Evolutionary conservation across 2,888 invertebrate genomes (phyloP).

Genomic region (Platerodrilus igneus): DNA sequence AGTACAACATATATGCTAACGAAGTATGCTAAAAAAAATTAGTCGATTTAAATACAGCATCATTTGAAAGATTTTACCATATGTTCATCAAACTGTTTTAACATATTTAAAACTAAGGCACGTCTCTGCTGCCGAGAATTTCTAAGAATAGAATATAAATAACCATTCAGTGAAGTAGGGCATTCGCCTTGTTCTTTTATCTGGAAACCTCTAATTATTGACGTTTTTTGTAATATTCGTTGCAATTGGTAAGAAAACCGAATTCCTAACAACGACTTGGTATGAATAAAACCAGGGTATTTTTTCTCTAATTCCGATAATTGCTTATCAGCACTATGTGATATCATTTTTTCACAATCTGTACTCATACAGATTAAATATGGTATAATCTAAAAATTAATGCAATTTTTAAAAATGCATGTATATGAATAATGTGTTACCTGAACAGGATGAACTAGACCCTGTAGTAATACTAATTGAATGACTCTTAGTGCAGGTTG

Average conservation of each 20-base stretch:
- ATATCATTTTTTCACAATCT: slow-evolving; percentile 75
- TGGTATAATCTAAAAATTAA: slow-evolving; percentile 79
- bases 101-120: slow-evolving; percentile 77
- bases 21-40: slow-evolving; percentile 63
- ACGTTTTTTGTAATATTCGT: slow-evolving; percentile 62
- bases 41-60: background rate
- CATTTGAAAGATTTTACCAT: slow-evolving; percentile 48
- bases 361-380: slow-evolving; percentile 93
- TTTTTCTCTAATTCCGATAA: slow-evolving; percentile 96
- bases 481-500: slow-evolving; percentile 83
- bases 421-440: slow-evolving; percentile 39
- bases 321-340: slow-evolving; percentile 86
- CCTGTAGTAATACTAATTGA: slow-evolving; percentile 85
- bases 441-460: slow-evolving; percentile 88
- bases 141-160: slow-evolving; percentile 82
- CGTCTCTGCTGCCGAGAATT: slow-evolving; percentile 82
- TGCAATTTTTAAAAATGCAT: slow-evolving; percentile 16
- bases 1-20: slow-evolving; percentile 83
- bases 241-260: slow-evolving; percentile 77
- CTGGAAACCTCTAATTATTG: slow-evolving; percentile 69
- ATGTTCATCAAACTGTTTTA: slow-evolving; percentile 87
- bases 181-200: slow-evolving; percentile 65
- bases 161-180: slow-evolving; percentile 78
- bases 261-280: slow-evolving; percentile 87
- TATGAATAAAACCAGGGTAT: slow-evolving; percentile 90